Conservation (phyloP, 2,797 vertebrate species). For the Pangasius mekongensis region DNA sequence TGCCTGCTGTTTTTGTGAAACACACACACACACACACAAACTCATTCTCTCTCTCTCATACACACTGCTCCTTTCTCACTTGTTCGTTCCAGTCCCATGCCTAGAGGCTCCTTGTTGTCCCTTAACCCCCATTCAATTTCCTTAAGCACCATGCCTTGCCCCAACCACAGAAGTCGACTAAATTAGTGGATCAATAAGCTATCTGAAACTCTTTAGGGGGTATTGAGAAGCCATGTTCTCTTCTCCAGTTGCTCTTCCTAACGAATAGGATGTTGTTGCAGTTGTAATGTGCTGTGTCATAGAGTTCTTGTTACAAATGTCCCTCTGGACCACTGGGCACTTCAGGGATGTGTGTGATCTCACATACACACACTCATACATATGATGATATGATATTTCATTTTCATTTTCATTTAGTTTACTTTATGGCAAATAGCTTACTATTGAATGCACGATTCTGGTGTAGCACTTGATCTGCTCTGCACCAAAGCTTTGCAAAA, state of each 20-base stretch:
- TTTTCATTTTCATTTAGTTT: slow-evolving; percentile 29
- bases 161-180: slow-evolving; percentile 73
- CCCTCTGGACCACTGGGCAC: slow-evolving; percentile 71
- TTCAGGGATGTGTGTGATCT: slow-evolving; percentile 62
- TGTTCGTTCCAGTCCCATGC: slow-evolving; percentile 40
- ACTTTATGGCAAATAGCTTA: not conserved
- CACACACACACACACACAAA: slow-evolving; percentile 51
- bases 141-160: slow-evolving; percentile 75
- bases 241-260: slow-evolving; percentile 81
- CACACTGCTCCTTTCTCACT: slow-evolving; percentile 49
- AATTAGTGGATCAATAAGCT: slow-evolving; percentile 86
- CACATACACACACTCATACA: slow-evolving; percentile 33
- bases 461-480: not conserved
- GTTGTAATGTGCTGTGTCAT: slow-evolving; percentile 81
- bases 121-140: slow-evolving; percentile 80
- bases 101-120: slow-evolving; percentile 65
- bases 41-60: slow-evolving; percentile 60
- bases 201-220: slow-evolving; percentile 79
- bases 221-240: slow-evolving; percentile 68
- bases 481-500: not conserved
- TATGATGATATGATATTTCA: slow-evolving; percentile 38
- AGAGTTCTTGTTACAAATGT: slow-evolving; percentile 72
- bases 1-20: slow-evolving; percentile 55
- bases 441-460: not conserved
- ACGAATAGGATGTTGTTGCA: slow-evolving; percentile 87